Evolutionary conservation across 2,888 invertebrate species (phyloP), one percentile per base, ranked within the genome.

Genomic region (Oscheius sp.): DNA sequence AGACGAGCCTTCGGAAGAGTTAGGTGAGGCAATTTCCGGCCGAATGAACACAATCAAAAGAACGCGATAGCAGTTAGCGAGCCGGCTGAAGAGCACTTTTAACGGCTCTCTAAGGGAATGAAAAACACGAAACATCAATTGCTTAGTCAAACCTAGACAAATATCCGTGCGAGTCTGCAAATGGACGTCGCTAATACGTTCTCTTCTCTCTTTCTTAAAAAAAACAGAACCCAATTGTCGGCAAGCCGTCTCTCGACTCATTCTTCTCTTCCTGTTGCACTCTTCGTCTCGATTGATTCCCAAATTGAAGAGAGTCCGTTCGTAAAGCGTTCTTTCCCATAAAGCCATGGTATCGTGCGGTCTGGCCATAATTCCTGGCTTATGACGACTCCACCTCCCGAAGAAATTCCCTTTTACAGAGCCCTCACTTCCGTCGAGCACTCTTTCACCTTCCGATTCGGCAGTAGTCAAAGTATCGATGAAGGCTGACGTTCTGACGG

Each of bases 1-100:
- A 59, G 79, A 81, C 57, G 79, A 79, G 70, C 63, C 65, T 37
- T 73, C 68, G 21, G 68, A 68, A 37, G 35, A 51, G 11, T 53
- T n/a, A n/a, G 68, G 68, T 68, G 58, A 59, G 59, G 55, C 32
- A 21, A 21, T 53, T 53, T 42, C 63, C 32, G 29, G 63, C 4
- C 29, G 5, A 11, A 11, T 29, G 58, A 58, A 58, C 63, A 47
- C n/a, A 63, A 63, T 48, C 47, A 63, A 48, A 63, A 63, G 48
- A 47, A 65, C 47, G 50, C 11, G 11, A n/a, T n/a, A 37, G 37
- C 60, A 35, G 37, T 37, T 33, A 60, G 60, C 60, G 11, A 35
- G 60, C 60, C 48, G 62, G 13, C 33, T 11, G 32, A 58, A 62
- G 2, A 13, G 13, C 48, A 47, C 29, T 7, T 11, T 48, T 58